Evolutionary conservation across 2,888 invertebrate species (phyloP).

Genomic region (Perizoma flavofasciatum): DNA sequence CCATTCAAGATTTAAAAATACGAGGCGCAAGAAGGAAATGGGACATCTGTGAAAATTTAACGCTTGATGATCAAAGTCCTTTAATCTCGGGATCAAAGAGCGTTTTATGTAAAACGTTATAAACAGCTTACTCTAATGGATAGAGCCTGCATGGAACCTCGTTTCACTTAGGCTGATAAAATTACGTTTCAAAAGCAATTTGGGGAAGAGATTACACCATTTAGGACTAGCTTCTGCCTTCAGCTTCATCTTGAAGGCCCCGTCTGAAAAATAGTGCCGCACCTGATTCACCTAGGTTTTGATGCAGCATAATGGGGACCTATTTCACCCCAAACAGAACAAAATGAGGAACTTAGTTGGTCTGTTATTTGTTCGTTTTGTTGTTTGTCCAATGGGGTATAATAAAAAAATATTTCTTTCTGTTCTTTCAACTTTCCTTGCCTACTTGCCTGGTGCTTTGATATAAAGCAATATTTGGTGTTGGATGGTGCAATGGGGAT

Average conservation of each 20-base stretch:
- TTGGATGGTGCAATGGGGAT: no score
- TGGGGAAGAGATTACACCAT: constrained; percentile 12
- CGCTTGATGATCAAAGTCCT: constrained; percentile 46
- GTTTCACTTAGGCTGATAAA: constrained; percentile 15
- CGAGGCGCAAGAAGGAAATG: constrained; percentile 27
- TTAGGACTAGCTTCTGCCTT: not conserved
- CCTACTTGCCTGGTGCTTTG: no score
- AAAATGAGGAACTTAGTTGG: not conserved
- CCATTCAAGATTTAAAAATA: constrained; percentile 2
- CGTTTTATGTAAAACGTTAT: constrained; percentile 39
- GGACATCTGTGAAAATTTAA: constrained; percentile 45
- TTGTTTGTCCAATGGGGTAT: not conserved
- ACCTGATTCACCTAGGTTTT: no score
- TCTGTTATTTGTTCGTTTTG: not conserved
- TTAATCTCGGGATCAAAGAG: constrained; percentile 52
- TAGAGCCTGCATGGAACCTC: constrained; percentile 22
- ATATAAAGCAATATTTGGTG: no score
- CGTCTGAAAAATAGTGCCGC: no score
- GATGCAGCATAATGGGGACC: not conserved
- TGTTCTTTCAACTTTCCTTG: not conserved
- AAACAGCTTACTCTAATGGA: constrained; percentile 35
- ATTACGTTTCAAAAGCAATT: constrained; percentile 16
- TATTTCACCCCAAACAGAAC: not conserved
- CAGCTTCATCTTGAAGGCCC: not conserved
- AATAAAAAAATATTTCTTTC: not conserved